Evolutionary conservation across 2,113 vertebrate species (phyloP).

Genomic region (Actinemys pallida): DNA sequence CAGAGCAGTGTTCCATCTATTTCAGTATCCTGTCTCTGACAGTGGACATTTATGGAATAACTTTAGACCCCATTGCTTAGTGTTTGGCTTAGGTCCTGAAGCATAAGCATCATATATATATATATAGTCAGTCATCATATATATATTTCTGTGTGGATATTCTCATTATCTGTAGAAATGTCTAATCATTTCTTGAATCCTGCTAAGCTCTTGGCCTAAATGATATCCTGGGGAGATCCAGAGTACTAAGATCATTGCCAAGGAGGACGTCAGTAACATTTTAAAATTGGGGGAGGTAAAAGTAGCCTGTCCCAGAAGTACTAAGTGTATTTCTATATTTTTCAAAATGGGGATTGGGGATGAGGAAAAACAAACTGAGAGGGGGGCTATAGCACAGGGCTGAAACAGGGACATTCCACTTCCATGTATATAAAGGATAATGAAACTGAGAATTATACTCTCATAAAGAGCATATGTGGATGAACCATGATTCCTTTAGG

Average conservation of each 20-base stretch:
- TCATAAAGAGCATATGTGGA: background rate
- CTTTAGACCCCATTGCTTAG: background rate
- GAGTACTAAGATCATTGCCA: background rate
- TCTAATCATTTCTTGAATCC: background rate
- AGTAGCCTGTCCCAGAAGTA: background rate
- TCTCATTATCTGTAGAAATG: background rate
- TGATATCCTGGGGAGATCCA: background rate
- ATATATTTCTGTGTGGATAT: too few species aligned
- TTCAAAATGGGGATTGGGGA: background rate
- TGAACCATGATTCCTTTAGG: background rate
- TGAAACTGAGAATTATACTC: background rate
- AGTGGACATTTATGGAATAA: background rate
- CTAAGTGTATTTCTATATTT: background rate
- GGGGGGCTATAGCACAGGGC: background rate
- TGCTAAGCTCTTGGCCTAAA: background rate
- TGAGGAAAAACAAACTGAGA: background rate
- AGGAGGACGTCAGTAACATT: background rate
- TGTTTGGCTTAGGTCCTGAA: too few species aligned
- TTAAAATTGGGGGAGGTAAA: background rate
- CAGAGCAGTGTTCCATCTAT: background rate
- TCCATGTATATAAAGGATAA: background rate
- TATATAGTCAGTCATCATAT: too few species aligned
- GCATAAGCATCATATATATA: background rate
- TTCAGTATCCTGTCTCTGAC: background rate
- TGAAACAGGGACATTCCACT: background rate